These are phyloP conservation scores for Lycorma delicatula DNA, from an alignment of 1,140 invertebrate species.

Conservation along the genomic window DNA sequence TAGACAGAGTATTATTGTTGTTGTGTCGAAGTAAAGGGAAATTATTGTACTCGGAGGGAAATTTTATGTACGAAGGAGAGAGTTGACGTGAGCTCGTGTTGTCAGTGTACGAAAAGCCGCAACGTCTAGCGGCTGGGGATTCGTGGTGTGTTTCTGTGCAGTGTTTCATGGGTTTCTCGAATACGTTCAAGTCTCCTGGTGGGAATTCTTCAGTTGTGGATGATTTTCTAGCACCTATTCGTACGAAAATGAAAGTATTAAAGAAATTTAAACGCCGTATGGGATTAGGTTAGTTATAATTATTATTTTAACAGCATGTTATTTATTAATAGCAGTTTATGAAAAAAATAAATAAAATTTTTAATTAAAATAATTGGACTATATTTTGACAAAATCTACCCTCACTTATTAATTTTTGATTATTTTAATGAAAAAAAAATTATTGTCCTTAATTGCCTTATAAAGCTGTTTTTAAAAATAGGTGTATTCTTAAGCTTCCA, in stretches of 20 bases:
- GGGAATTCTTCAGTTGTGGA: conserved; percentile 15
- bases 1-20: too few relatives aligned
- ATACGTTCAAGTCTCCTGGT: neutral
- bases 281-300: conserved; percentile 47
- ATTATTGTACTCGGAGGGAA: neutral
- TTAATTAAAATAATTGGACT: too few relatives aligned
- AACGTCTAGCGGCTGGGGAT: neutral
- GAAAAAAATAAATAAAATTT: too few relatives aligned
- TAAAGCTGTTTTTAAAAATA: too few relatives aligned
- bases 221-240: conserved; percentile 41
- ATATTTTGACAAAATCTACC: too few relatives aligned
- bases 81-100: neutral
- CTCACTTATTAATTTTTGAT: too few relatives aligned
- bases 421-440: too few relatives aligned
- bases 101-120: neutral
- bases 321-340: too few relatives aligned
- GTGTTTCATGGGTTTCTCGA: conserved; percentile 16
- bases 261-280: conserved; percentile 49
- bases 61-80: neutral
- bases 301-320: too few relatives aligned
- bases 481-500: too few relatives aligned
- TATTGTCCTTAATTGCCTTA: too few relatives aligned
- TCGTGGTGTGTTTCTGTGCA: conserved; percentile 8
- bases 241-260: conserved; percentile 48
- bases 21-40: neutral